A percentile compares a stretch with the other conserved stretches of the same genome.
These are phyloP conservation scores for Esperia sulphurella DNA, from an alignment of 2,888 invertebrate genomes.

Conservation along the genomic window DNA sequence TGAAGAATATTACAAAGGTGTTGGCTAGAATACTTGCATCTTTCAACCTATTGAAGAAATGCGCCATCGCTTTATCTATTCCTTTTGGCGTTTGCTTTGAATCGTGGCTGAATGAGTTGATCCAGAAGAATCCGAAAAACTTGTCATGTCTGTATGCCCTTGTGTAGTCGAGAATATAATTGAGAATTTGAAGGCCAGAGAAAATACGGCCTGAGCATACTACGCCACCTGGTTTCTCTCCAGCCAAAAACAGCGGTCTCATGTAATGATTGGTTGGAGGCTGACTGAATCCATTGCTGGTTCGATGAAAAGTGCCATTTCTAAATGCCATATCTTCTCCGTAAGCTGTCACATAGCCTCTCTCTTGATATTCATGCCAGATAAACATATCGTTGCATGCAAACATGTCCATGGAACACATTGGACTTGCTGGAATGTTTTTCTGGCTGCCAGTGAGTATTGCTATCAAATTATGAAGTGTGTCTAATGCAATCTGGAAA, in stretches of 20 bases:
- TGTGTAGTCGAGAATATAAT: neutral
- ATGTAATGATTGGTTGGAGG: constrained; percentile 79
- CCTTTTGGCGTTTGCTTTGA: neutral
- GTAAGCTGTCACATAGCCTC: neutral
- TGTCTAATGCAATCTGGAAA: neutral
- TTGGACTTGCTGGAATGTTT: neutral
- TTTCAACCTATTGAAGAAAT: neutral
- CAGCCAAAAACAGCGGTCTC: constrained; percentile 3
- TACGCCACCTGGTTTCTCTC: neutral
- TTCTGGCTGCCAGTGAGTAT: neutral
- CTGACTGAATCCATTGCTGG: constrained; percentile 54
- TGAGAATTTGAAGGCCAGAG: neutral
- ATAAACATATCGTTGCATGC: neutral
- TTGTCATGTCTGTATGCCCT: neutral
- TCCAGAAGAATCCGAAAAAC: neutral
- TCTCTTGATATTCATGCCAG: neutral
- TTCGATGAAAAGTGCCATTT: neutral
- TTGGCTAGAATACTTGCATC: neutral
- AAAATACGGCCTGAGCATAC: neutral
- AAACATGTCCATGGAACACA: neutral
- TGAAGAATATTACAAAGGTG: neutral
- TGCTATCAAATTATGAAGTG: neutral
- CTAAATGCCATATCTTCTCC: neutral
- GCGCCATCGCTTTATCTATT: neutral
- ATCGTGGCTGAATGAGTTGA: neutral